A percentile compares a stretch with the other conserved stretches of the same genome.
Conservation (phyloP, 1,140 invertebrate species). For the Dryas iulia region DNA sequence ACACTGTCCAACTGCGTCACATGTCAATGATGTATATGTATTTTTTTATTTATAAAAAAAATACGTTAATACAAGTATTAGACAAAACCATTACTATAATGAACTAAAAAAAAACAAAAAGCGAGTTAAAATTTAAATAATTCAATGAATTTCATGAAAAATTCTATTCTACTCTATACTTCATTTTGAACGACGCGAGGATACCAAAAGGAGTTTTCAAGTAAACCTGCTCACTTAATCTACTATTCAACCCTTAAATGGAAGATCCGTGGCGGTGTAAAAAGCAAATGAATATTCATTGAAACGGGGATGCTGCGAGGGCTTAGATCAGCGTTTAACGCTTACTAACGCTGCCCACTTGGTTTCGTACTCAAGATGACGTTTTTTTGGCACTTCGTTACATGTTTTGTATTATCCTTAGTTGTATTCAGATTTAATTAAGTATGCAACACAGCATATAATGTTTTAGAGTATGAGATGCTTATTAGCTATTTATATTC, state of each 20-base stretch:
- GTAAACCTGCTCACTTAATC: slow-evolving; percentile 35
- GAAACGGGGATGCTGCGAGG: slow-evolving; percentile 25
- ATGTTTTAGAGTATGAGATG: background rate
- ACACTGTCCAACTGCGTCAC: too few relatives aligned
- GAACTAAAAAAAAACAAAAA: too few relatives aligned
- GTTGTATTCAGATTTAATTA: too few relatives aligned
- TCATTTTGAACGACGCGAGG: background rate
- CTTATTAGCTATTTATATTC: background rate
- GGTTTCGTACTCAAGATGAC: background rate
- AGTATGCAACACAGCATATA: too few relatives aligned
- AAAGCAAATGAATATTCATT: slow-evolving; percentile 42
- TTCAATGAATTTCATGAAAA: background rate
- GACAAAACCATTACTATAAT: background rate
- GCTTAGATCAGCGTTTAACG: slow-evolving; percentile 36
- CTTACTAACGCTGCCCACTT: slow-evolving; percentile 20
- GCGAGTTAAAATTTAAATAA: background rate
- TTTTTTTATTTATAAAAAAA: too few relatives aligned
- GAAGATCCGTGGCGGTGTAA: slow-evolving; percentile 32
- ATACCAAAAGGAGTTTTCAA: background rate
- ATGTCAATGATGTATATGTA: too few relatives aligned
- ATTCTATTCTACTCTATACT: background rate
- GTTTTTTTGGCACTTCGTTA: background rate
- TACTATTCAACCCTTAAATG: slow-evolving; percentile 37
- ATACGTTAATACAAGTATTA: background rate
- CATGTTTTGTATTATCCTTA: too few relatives aligned